Conservation (phyloP, 2,797 vertebrate genomes). For the Halcyon smyrnensis region DNA sequence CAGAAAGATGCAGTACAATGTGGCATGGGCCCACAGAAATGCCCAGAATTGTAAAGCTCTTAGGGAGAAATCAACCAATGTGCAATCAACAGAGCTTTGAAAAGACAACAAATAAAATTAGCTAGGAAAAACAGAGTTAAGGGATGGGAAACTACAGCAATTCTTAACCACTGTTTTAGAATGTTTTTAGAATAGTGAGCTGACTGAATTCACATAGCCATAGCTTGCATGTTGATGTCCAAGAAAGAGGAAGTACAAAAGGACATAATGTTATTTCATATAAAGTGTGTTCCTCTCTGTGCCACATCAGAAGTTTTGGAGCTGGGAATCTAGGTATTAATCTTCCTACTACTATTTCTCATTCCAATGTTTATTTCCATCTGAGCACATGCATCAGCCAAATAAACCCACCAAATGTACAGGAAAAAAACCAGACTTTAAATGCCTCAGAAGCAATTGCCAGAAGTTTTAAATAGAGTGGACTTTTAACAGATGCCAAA, state of each 20-base stretch:
- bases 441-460: not conserved
- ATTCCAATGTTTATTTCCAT: not conserved
- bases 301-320: not conserved
- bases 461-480: not conserved
- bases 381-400: not conserved
- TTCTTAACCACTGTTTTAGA: not conserved
- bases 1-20: not conserved
- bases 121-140: not conserved
- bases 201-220: not conserved
- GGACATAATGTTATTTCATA: not conserved
- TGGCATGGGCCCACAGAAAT: not conserved
- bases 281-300: not conserved
- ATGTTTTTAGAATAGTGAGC: not conserved
- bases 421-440: not conserved
- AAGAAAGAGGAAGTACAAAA: not conserved
- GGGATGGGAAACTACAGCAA: not conserved
- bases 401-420: not conserved
- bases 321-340: not conserved
- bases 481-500: not conserved
- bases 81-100: not conserved
- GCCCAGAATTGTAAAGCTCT: not conserved
- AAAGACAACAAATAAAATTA: not conserved
- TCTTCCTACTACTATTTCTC: not conserved
- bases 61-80: not conserved
- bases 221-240: not conserved